Base-by-base conservation (phyloP, 92 coral and sea anemone genomes). In the Paragorgia papillata region DNA sequence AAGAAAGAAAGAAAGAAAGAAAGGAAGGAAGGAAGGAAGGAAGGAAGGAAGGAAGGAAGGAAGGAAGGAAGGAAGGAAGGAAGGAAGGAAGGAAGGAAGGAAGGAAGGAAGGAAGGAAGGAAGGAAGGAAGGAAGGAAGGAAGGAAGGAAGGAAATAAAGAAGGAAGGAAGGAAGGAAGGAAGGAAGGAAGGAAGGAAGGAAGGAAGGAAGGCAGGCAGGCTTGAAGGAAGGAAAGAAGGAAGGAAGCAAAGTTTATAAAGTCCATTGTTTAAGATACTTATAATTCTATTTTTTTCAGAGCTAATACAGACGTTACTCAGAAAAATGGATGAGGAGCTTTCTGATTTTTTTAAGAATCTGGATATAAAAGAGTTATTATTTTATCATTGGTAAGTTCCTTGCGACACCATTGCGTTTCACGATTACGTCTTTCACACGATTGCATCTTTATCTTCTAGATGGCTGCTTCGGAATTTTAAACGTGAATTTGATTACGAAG, bases 61-160 rank as follows among this genome's bases (percentile, higher is more conserved):
- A 15, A 46, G 12, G 53, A 46, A 46, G 53, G 53, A 46, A 37
- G 43, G 43, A 37, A 37, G 43, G 43, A 37, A 37, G 43, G 43
- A 37, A 37, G 10, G 43, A 10, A 37, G 43, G 43, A 37, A 37
- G 43, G 43, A 37, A 37, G 33, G 53, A 46, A 15, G 12, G 53
- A 15, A 46, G n/a, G 53, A 46, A 46, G n/a, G 53, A 46, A 46
- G 53, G 53, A 46, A 15, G 7, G 53, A 15, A 46, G 53, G 53
- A 46, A 46, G n/a, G 53, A 46, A 46, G 53, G 53, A 15, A 46
- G 53, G 53, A 46, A 46, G n/a, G 53, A 46, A 46, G 53, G 53
- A 46, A 46, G 53, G 53, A 46, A 46, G n/a, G 53, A 46, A 15
- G 12, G 53, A 46, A 15, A 2, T 7, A 15, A 46, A n/a, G 53